Evolutionary conservation across 2,888 invertebrate genomes (phyloP).

Genomic region (Chrysolina oricalcia): DNA sequence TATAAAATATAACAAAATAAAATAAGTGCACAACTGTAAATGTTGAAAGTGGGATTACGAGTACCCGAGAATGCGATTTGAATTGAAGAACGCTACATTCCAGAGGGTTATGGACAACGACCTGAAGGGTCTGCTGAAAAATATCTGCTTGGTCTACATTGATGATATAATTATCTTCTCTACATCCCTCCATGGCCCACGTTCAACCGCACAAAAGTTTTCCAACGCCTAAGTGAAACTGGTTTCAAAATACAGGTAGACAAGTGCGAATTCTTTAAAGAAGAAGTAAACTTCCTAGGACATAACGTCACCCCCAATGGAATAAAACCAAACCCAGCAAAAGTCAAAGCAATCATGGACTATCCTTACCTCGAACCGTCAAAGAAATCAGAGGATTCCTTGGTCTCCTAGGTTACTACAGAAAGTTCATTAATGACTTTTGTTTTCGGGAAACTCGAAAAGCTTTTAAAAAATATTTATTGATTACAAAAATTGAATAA

Average conservation of each 20-base stretch:
- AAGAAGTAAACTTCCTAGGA: constrained; percentile 45
- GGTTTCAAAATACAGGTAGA: constrained; percentile 47
- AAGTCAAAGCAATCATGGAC: too few species aligned
- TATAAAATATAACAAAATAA: too few species aligned
- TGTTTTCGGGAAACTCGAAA: too few species aligned
- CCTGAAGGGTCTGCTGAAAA: constrained; percentile 37
- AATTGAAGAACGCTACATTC: constrained; percentile 44
- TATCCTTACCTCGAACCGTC: too few species aligned
- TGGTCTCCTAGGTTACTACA: too few species aligned
- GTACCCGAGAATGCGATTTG: constrained; percentile 38
- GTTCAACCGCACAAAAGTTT: constrained; percentile 33
- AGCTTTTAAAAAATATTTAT: too few species aligned
- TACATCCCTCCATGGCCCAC: constrained; percentile 39
- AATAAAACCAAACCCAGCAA: too few species aligned
- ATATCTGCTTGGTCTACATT: constrained; percentile 39
- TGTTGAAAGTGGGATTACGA: constrained; percentile 39
- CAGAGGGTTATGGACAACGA: too few species aligned
- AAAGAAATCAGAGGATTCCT: too few species aligned
- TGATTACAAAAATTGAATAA: too few species aligned
- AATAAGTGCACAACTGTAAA: too few species aligned
- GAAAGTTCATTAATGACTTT: too few species aligned
- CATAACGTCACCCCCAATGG: constrained; percentile 42
- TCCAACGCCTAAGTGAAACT: constrained; percentile 33
- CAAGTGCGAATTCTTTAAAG: constrained; percentile 46
- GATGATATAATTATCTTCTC: constrained; percentile 42